phyloP scores from a whole-genome alignment of 2,888 invertebrate genomes.

The Ariolimax columbianus region DNA sequence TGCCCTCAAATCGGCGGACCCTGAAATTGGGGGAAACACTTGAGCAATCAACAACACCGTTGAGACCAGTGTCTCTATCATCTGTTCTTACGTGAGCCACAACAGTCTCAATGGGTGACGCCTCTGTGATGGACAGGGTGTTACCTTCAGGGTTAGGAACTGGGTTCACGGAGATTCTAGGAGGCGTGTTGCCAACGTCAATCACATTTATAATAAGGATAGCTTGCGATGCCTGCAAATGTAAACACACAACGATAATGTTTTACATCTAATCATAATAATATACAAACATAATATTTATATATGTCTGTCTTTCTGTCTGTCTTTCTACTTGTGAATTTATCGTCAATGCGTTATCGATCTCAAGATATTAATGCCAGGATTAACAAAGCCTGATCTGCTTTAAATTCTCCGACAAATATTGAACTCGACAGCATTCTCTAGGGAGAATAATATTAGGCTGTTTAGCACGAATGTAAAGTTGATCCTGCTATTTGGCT shows the following conservation, averaged over 20 bases:
- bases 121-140: slow-evolving; percentile 60
- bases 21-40: slow-evolving; percentile 54
- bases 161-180: slow-evolving; percentile 80
- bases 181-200: slow-evolving; percentile 94
- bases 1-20: slow-evolving; percentile 54
- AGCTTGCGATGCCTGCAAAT: slow-evolving; percentile 59
- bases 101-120: slow-evolving; percentile 61
- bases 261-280: no score
- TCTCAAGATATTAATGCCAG: no score
- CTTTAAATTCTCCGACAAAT: no score
- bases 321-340: no score
- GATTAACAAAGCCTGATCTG: no score
- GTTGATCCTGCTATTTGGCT: no score
- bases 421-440: no score
- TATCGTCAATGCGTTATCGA: no score
- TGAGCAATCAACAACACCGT: slow-evolving; percentile 65
- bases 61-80: slow-evolving; percentile 66
- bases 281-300: no score
- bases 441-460: no score
- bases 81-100: slow-evolving; percentile 67
- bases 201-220: slow-evolving; percentile 82
- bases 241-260: neutral
- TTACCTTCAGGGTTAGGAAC: slow-evolving; percentile 55
- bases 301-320: no score
- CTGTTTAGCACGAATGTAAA: no score